Evolutionary conservation across 2,888 invertebrate species (phyloP), one percentile per base, ranked within the genome.

Genomic region (Odontomyia ornata): DNA sequence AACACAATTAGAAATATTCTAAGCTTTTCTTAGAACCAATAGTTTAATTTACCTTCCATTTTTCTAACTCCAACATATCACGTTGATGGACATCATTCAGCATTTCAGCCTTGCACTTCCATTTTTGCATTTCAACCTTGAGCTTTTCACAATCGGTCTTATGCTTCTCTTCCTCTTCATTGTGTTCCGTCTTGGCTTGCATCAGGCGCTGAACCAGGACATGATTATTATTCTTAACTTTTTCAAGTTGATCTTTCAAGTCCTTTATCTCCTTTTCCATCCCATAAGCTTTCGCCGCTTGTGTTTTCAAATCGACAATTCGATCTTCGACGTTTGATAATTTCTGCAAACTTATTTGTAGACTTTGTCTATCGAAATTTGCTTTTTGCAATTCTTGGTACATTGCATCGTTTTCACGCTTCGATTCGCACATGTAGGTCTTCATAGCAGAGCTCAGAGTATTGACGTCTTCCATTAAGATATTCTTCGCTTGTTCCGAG

Each of bases 101-200:
- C 5, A 47, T 5, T 46, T 71, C 71, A 0, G 71, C 71, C 21
- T 71, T 71, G 27, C 71, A 47, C 23, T 71, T 71, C 71, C 71
- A 71, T 27, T 71, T 47, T 18, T 27, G 7, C 71, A 71, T 25
- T 25, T 71, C 71, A 27, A 13, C 15, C 25, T 9, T 23, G 0
- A 27, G 13, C 27, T 71, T 71, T 11, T 71, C 52, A 23, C 3
- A 7, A 13, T 71, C 52, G 9, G 11, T 9, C n/a, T 52, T 71
- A 27, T n/a, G 23, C n/a, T 47, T 71, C 15, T 52, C 52, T 25
- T 71, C 71, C 15, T n/a, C 9, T 47, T 25, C 71, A 13, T 28
- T 47, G 15, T 27, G 71, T 5, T 25, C 52, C 28, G 43, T 23
- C 25, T 27, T 47, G 1, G 47, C 27, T n/a, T 15, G 9, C 27